Conservation (phyloP, 1,140 invertebrate species). For the Lepidurus packardi region DNA sequence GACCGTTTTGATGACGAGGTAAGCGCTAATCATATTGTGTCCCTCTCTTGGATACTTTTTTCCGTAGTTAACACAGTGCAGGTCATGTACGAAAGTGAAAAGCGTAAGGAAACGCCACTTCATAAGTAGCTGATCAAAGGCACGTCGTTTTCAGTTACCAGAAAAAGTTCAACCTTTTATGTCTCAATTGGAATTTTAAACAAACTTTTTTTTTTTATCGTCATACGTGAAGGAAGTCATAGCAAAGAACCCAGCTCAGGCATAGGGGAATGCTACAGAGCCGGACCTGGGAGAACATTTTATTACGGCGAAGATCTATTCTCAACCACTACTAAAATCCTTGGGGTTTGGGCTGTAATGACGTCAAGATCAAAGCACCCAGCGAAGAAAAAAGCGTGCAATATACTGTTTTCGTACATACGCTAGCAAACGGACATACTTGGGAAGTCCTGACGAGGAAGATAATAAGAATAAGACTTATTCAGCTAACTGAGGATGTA, state of each 20-base stretch:
- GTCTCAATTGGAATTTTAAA: too few species aligned
- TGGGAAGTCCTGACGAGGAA: too few species aligned
- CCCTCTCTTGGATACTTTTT: not conserved
- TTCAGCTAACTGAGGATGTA: not conserved
- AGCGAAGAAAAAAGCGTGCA: too few species aligned
- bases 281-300: not conserved
- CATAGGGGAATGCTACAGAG: not conserved
- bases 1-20: slow-evolving; percentile 15
- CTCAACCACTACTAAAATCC: slow-evolving; percentile 4
- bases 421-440: not conserved
- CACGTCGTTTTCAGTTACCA: too few species aligned
- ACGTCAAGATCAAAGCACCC: not conserved
- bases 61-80: not conserved
- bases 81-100: too few species aligned
- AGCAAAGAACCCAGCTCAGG: not conserved
- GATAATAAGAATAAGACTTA: not conserved
- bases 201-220: not conserved
- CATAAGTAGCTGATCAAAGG: too few species aligned
- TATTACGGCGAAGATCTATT: not conserved
- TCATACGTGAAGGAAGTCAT: not conserved
- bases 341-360: not conserved
- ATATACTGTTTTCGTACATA: not conserved
- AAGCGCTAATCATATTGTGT: not conserved
- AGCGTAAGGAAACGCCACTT: too few species aligned
- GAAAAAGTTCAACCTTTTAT: too few species aligned